Base-by-base conservation (phyloP, 2,113 vertebrate species). In the Aegotheles bennettii region DNA sequence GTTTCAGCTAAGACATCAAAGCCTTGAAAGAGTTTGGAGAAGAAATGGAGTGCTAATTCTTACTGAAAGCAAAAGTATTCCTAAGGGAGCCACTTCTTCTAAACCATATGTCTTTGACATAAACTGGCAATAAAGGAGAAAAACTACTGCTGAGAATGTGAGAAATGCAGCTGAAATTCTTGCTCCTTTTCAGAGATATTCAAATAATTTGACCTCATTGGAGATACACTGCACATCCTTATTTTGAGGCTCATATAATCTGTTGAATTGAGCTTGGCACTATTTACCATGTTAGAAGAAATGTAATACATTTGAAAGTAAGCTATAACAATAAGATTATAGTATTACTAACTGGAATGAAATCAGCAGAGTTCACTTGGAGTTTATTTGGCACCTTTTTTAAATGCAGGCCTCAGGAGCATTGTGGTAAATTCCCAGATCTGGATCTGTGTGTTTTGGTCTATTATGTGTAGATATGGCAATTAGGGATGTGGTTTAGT, bases 41-140 rank as follows among this genome's bases (percentile, higher is more conserved):
- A 95, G 84, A 95, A 96, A 87, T 77, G 75, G 61, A 81, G 76
- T 64, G 61, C 11, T 97, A 96, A 96, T 96, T 94, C 94, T 87
- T 96, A 91, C 26, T 95, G 90, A 96, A 96, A 96, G 84, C 31
- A 87, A 63, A 95, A 84, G 23, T 57, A 93, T 95, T 95, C 68
- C 74, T 88, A 53, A 82, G 81, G 94, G 76, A 94, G 36, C 42
- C 29, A n/a, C 47, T 85, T 93, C 45, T 95, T 94, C 83, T 53
- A 61, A 81, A 94, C 82, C 60, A 53, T 91, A 73, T 87, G 71
- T 90, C 76, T 92, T 97, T 95, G 89, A 90, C 80, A 95, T 88
- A 96, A 95, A 84, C 78, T 92, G 69, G 83, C 84, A 92, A 77
- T 90, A 94, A 94, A 85, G 68, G 84, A 92, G 71, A 89, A 96